Evolutionary conservation across 2,797 vertebrate species (phyloP).

Genomic region (Scolopax rusticola): DNA sequence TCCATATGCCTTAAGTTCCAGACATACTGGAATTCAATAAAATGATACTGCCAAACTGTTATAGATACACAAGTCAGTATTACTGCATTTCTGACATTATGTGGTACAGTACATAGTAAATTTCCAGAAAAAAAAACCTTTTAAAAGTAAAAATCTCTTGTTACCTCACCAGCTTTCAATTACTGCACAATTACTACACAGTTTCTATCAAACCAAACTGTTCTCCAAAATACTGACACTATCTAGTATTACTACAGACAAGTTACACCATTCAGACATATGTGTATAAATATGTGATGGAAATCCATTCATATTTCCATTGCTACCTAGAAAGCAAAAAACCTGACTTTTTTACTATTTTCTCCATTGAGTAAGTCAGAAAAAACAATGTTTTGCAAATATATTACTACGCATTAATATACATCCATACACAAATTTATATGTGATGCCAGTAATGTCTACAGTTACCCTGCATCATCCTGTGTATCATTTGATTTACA

Average conservation of each 20-base stretch:
- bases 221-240: not conserved
- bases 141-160: not conserved
- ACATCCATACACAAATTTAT: not conserved
- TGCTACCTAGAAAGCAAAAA: not conserved
- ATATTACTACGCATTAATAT: not conserved
- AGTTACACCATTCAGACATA: not conserved
- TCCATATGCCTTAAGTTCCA: conserved; percentile 17
- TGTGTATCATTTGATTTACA: not conserved
- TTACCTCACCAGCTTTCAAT: not conserved
- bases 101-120: not conserved
- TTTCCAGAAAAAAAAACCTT: not conserved
- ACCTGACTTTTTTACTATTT: not conserved
- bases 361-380: not conserved
- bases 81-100: conserved; percentile 23
- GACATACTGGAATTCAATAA: conserved; percentile 54
- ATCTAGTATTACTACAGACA: not conserved
- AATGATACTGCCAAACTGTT: conserved; percentile 25
- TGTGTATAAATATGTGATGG: not conserved
- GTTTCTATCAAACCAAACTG: not conserved
- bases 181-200: not conserved
- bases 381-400: not conserved
- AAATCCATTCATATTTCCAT: not conserved
- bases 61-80: not conserved
- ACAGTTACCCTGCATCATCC: not conserved
- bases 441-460: not conserved